phyloP scores from a whole-genome alignment of 2,797 vertebrate species.

The Tokudaia tokunoshimensis region DNA sequence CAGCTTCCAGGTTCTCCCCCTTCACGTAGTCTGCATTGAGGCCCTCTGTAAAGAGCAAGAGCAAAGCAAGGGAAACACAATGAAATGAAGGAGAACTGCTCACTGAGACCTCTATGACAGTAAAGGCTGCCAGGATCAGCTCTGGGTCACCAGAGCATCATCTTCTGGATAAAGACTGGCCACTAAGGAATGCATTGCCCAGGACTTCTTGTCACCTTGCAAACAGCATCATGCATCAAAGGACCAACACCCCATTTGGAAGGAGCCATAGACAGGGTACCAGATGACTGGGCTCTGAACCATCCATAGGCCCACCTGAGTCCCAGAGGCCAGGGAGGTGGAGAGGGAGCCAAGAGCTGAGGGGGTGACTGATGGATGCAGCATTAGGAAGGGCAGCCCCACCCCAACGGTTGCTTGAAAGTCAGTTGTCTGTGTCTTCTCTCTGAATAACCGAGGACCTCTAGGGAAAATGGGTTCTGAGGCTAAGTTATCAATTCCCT shows the following conservation, averaged over 20 bases:
- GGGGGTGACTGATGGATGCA: not conserved
- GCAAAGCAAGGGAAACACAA: constrained; percentile 37
- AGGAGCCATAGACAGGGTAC: not conserved
- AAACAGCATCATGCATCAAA: not conserved
- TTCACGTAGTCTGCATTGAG: constrained; percentile 94
- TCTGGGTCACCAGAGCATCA: not conserved
- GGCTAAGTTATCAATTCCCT: not conserved
- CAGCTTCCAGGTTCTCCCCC: constrained; percentile 94
- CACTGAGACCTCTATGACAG: not conserved
- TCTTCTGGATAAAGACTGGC: not conserved
- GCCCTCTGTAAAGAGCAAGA: constrained; percentile 91
- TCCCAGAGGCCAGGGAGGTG: not conserved
- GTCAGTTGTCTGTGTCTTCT: not conserved
- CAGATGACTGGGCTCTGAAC: not conserved
- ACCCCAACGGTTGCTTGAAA: not conserved
- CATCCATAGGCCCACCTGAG: not conserved
- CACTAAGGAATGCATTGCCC: not conserved
- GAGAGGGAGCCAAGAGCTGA: not conserved
- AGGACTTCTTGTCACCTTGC: not conserved
- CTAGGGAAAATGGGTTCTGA: not conserved
- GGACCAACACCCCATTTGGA: not conserved
- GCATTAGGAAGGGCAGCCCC: not conserved
- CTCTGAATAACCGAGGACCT: not conserved
- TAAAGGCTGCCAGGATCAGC: not conserved
- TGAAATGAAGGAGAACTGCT: not conserved